Evolutionary conservation across 2,888 invertebrate genomes (phyloP).

Genomic region (Osmoderma eremita): DNA sequence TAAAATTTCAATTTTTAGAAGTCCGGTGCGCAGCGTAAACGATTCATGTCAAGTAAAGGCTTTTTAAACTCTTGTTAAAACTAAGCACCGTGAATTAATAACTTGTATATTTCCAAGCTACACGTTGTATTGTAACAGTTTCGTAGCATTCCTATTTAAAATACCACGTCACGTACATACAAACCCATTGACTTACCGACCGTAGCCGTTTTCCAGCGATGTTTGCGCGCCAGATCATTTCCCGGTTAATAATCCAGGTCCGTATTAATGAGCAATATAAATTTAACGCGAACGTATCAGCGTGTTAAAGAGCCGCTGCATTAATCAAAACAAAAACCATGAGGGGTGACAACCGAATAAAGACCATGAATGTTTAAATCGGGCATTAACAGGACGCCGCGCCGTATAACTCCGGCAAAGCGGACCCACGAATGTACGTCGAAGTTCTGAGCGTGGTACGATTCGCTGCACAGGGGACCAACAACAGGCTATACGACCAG

Average conservation of each 20-base stretch:
- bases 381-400: conserved; percentile 52
- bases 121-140: neutral
- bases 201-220: neutral
- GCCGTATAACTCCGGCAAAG: conserved; percentile 45
- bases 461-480: neutral
- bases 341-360: conserved; percentile 54
- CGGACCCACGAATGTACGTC: neutral
- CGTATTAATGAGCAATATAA: conserved; percentile 45
- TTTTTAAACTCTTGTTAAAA: too few relatives aligned
- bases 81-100: too few relatives aligned
- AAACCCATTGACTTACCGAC: conserved; percentile 24
- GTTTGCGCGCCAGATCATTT: conserved; percentile 1
- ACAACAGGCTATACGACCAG: neutral
- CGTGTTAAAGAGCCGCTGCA: conserved; percentile 44
- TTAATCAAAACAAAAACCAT: conserved; percentile 50
- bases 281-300: conserved; percentile 42
- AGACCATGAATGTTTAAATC: conserved; percentile 54
- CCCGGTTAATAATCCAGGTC: conserved; percentile 36
- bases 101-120: too few relatives aligned
- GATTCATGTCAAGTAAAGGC: too few relatives aligned
- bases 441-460: conserved; percentile 14
- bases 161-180: neutral
- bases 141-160: neutral
- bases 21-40: too few relatives aligned
- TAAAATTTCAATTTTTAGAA: too few relatives aligned